Evolutionary conservation across 2,113 vertebrate species (phyloP).

Genomic region (Antigone vipio): DNA sequence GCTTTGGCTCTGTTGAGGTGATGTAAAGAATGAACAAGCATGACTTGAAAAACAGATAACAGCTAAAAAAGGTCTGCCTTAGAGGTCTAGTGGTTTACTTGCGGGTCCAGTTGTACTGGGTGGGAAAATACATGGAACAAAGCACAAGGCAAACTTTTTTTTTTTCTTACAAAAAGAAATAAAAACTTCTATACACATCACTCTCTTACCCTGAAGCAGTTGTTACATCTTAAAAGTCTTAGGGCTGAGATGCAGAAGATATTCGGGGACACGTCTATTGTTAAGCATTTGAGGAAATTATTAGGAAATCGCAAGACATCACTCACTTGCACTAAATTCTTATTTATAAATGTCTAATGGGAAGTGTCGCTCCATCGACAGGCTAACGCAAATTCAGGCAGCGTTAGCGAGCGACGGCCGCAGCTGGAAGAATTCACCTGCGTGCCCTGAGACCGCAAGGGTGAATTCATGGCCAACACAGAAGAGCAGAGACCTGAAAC

Average conservation of each 20-base stretch:
- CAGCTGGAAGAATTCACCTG: neutral
- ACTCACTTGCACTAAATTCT: neutral
- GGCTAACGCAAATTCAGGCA: neutral
- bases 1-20: neutral
- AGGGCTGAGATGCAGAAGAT: neutral
- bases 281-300: neutral
- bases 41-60: neutral
- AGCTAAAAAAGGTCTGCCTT: neutral
- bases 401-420: rapidly evolving
- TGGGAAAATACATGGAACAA: neutral
- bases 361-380: neutral
- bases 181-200: neutral
- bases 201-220: neutral
- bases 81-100: neutral
- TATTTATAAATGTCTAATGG: neutral
- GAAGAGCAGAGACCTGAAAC: neutral
- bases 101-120: neutral
- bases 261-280: neutral
- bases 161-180: neutral
- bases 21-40: neutral
- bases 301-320: neutral
- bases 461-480: neutral
- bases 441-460: neutral
- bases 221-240: neutral
- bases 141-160: neutral